Percentiles rank a stretch among this genome's conserved stretches.
phyloP scores from a whole-genome alignment of 2,888 invertebrate species.

The Rhaphigaster nebulosa region DNA sequence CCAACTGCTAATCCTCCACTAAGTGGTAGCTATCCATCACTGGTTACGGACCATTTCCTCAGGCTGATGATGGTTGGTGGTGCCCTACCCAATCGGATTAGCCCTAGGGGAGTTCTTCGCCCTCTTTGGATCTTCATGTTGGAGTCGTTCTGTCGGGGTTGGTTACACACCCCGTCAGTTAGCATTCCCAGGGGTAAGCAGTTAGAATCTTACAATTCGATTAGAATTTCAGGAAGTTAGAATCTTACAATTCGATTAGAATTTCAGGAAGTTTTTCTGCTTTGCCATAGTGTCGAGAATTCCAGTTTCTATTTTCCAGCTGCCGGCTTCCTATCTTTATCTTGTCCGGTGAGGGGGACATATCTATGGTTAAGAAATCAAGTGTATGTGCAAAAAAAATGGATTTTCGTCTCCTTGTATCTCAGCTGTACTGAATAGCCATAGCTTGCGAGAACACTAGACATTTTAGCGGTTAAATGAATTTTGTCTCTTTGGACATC shows the following conservation, averaged over 20 bases:
- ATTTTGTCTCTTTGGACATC: no score
- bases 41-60: neutral
- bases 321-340: neutral
- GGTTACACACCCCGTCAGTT: neutral
- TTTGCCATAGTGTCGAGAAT: neutral
- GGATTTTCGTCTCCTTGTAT: no score
- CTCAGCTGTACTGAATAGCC: no score
- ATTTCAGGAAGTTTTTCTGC: neutral
- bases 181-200: neutral
- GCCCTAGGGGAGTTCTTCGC: neutral
- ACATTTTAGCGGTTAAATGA: no score
- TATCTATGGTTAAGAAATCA: no score
- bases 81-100: neutral
- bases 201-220: neutral
- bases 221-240: neutral
- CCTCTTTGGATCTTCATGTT: neutral
- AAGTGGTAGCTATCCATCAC: conserved; percentile 32
- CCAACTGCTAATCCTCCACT: neutral
- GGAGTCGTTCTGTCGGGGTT: conserved; percentile 10
- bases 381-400: no score
- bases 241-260: neutral
- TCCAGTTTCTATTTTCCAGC: neutral
- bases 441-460: no score
- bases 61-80: neutral
- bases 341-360: neutral